A percentile compares a stretch with the other conserved stretches of the same genome.
These are phyloP conservation scores for Conger conger DNA, from an alignment of 2,113 vertebrate species.

Conservation along the genomic window DNA sequence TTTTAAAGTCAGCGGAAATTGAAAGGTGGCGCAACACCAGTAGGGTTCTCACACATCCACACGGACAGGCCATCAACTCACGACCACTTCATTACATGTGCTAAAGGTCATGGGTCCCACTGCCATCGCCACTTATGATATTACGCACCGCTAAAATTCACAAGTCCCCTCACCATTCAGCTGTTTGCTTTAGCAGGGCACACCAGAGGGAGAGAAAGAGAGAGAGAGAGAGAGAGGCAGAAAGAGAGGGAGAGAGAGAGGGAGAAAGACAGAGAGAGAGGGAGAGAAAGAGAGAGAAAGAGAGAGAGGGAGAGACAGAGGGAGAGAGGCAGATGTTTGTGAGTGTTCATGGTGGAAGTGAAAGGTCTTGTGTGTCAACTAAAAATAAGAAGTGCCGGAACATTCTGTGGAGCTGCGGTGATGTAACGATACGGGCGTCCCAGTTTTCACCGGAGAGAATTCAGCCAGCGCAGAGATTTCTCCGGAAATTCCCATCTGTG, in stretches of 20 bases:
- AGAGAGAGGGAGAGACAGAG: neutral
- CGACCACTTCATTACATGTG: neutral
- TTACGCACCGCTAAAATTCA: too few species aligned
- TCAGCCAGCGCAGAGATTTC: neutral
- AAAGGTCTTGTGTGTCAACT: neutral
- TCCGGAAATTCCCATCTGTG: neutral
- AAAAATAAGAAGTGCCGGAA: neutral
- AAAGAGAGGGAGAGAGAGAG: too few species aligned
- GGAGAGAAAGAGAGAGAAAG: neutral
- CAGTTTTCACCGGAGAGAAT: neutral
- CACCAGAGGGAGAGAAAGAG: too few species aligned
- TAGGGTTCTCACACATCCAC: neutral
- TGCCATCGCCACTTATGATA: neutral
- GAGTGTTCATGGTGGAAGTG: neutral
- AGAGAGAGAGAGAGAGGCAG: neutral
- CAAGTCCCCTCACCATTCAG: too few species aligned
- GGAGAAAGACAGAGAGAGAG: neutral
- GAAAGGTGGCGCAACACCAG: neutral
- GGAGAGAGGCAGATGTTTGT: neutral
- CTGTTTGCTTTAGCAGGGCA: too few species aligned
- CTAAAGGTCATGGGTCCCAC: neutral
- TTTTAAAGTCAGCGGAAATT: constrained; percentile 9
- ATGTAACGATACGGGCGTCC: neutral
- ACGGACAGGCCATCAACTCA: neutral
- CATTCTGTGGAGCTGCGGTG: neutral